These are phyloP conservation scores for Drosophila niveifrons DNA, from an alignment of 2,888 invertebrate genomes.

Conservation along the genomic window DNA sequence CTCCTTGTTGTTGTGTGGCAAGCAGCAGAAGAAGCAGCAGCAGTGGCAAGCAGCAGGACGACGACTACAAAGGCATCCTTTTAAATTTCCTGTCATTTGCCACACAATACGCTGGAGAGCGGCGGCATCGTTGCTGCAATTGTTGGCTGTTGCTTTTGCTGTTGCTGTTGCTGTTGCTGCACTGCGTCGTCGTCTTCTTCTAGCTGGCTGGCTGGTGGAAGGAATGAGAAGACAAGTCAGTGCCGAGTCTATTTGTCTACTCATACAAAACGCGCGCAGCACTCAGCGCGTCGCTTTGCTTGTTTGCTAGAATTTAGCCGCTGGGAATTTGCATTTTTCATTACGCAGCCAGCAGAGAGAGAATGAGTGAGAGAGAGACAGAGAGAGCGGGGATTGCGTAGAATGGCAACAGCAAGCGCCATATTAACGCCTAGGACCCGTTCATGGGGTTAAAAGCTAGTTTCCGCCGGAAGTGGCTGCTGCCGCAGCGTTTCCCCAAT, in stretches of 20 bases:
- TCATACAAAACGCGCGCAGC: constrained; percentile 59
- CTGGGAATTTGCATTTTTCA: constrained; percentile 84
- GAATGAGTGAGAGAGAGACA: neutral
- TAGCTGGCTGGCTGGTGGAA: neutral
- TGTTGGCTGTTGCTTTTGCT: constrained; percentile 48
- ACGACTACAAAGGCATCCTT: constrained; percentile 81
- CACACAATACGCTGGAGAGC: constrained; percentile 79
- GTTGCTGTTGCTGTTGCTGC: constrained; percentile 56
- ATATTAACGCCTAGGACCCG: constrained; percentile 79
- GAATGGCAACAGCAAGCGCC: constrained; percentile 57
- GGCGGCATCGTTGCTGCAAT: constrained; percentile 68
- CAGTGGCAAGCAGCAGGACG: constrained; percentile 51
- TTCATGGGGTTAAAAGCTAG: constrained; percentile 82
- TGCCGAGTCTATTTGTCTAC: constrained; percentile 70
- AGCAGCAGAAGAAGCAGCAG: constrained; percentile 28
- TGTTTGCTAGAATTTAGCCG: constrained; percentile 84
- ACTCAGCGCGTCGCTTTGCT: constrained; percentile 78
- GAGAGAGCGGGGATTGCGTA: neutral
- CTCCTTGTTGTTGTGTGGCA: constrained; percentile 46
- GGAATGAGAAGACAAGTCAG: constrained; percentile 46
- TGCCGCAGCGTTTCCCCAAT: constrained; percentile 68
- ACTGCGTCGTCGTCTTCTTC: constrained; percentile 33
- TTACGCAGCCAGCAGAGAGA: constrained; percentile 73
- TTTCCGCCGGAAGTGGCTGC: constrained; percentile 82
- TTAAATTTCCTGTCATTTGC: constrained; percentile 82